Base-by-base conservation (phyloP, 2,113 vertebrate species). In the Litocranius walleri region DNA sequence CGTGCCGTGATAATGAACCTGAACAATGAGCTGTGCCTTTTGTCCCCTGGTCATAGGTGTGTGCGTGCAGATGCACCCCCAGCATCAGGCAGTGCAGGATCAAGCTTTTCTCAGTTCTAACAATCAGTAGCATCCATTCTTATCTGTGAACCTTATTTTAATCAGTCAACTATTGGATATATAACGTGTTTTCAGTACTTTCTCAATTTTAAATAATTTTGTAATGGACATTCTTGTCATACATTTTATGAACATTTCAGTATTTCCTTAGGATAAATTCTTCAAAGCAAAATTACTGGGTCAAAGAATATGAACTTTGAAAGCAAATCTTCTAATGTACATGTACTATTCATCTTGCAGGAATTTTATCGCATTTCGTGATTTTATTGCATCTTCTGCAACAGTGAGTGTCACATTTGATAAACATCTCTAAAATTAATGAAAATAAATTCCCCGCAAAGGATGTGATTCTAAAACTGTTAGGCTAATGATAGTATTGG, bases 391-490 rank as follows among this genome's bases (percentile, higher is more conserved):
- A 30, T 45, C 36, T 13, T 77, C 48, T 10, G 10, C 23, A 23
- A 59, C 27, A 67, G 12, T 40, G 36, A 54, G 40, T 40, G 27
- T 85, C 78, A 57, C 36, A 54, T 36, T 64, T 5, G 56, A 27
- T 16, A 30, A 71, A 83, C 52, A 71, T 89, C 36, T 88, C 77
- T 71, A 6, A 74, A 93, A 61, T 82, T 59, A 57, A n/a, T 40
- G 27, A 94, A 93, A 97, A 89, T 30, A 80, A 90, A 43, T 97
- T 96, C 98, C 96, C 86, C 0, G 6, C 7, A 62, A 74, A 94
- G 90, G 61, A 92, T 59, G 78, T n/a, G 7, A 27, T 83, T 83
- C 81, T n/a, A 40, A 56, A 56, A 83, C 74, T 40, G 92, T 57
- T 61, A 15, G 17, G 83, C n/a, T 85, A 97, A 95, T 59, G 88